phyloP scores from a whole-genome alignment of 92 coral and sea anemone genomes.

The Umimayanthus chanpuru region DNA sequence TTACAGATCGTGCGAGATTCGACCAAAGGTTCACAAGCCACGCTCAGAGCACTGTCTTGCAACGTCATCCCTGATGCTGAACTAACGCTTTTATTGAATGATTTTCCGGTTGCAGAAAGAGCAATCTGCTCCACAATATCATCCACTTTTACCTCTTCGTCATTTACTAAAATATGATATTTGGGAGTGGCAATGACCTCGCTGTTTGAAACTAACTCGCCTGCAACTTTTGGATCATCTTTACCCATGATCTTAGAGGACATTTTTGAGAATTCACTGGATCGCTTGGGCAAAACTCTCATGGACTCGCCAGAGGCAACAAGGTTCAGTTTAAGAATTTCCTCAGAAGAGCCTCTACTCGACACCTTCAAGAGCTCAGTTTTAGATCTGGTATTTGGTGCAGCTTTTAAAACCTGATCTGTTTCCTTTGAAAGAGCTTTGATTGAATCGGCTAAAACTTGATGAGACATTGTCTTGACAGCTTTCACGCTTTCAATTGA shows the following conservation, averaged over 20 bases:
- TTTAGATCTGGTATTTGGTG: constrained; percentile 29
- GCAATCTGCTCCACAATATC: neutral
- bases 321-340: constrained; percentile 22
- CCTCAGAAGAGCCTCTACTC: constrained; percentile 19
- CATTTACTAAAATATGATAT: neutral
- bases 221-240: neutral
- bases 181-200: neutral
- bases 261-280: neutral
- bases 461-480: neutral
- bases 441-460: neutral
- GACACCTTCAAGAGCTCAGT: constrained; percentile 23
- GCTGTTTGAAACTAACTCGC: neutral
- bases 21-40: constrained; percentile 21
- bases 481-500: neutral
- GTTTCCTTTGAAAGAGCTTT: constrained; percentile 31
- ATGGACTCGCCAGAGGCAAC: constrained; percentile 37
- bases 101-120: neutral
- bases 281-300: constrained; percentile 21
- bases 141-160: neutral
- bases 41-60: neutral
- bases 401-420: neutral
- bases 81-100: neutral
- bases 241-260: neutral
- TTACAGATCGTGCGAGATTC: constrained; percentile 17
- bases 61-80: neutral